Conservation (phyloP, 2,113 vertebrate genomes). For the Apeltes quadracus region DNA sequence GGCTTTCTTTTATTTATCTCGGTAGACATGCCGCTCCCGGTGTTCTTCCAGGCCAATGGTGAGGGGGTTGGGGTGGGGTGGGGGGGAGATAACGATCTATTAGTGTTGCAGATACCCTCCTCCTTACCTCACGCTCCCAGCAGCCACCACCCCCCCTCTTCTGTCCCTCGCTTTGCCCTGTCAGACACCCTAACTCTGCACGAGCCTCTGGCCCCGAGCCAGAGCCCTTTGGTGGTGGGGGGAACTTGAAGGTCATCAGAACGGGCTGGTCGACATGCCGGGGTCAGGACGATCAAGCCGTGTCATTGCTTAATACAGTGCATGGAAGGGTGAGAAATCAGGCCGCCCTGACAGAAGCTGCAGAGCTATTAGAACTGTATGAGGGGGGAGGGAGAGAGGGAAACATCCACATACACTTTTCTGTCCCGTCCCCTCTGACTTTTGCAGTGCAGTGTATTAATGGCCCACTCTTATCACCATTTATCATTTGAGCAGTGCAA, state of each 20-base stretch:
- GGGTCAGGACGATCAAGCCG: constrained; percentile 65
- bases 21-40: constrained; percentile 79
- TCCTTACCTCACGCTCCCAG: constrained; percentile 60
- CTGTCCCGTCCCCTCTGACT: constrained; percentile 68
- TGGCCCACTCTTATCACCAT: constrained; percentile 73
- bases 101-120: constrained; percentile 82
- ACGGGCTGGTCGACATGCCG: constrained; percentile 52
- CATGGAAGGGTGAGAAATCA: constrained; percentile 52
- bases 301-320: constrained; percentile 66
- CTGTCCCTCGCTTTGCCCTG: constrained; percentile 53
- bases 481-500: constrained; percentile 76
- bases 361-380: constrained; percentile 56
- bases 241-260: constrained; percentile 75
- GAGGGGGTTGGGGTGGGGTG: constrained; percentile 32
- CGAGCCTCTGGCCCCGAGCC: constrained; percentile 57
- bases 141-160: constrained; percentile 29
- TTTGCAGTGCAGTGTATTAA: constrained; percentile 76
- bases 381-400: constrained; percentile 6
- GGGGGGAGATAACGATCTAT: constrained; percentile 82
- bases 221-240: constrained; percentile 52
- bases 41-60: constrained; percentile 81
- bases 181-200: constrained; percentile 64
- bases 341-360: constrained; percentile 46
- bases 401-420: constrained; percentile 70
- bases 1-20: constrained; percentile 84